Percentiles rank a stretch among this genome's conserved stretches.
phyloP scores from a whole-genome alignment of 2,113 vertebrate genomes.

The Dipodomys stephensi region DNA sequence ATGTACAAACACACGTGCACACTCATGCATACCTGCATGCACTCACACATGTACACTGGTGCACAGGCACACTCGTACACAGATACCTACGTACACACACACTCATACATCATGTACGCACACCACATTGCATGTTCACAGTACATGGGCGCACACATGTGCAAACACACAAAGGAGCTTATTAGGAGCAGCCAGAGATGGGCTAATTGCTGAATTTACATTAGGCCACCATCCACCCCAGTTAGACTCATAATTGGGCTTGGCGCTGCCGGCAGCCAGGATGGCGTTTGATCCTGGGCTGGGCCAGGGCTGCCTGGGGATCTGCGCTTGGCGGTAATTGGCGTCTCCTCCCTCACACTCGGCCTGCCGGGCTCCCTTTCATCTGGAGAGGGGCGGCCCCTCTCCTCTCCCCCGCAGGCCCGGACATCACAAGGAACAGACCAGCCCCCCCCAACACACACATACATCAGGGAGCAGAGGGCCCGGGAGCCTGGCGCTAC shows the following conservation, averaged over 20 bases:
- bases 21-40: too few relatives aligned
- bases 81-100: too few relatives aligned
- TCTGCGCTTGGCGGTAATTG: slow-evolving; percentile 81
- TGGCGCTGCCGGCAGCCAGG: slow-evolving; percentile 80
- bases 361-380: slow-evolving; percentile 42
- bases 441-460: background rate
- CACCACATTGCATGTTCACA: too few relatives aligned
- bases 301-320: slow-evolving; percentile 75
- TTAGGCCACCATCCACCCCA: slow-evolving; percentile 79
- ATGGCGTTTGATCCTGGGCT: slow-evolving; percentile 77
- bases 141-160: too few relatives aligned
- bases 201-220: slow-evolving; percentile 86
- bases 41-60: background rate
- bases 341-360: slow-evolving; percentile 75
- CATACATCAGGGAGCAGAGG: too few relatives aligned
- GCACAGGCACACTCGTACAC: background rate
- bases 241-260: slow-evolving; percentile 86
- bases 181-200: slow-evolving; percentile 80
- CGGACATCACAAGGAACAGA: background rate
- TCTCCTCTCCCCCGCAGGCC: background rate
- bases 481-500: background rate
- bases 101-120: background rate
- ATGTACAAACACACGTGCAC: too few relatives aligned
- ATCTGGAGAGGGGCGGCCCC: background rate
- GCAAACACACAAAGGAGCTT: slow-evolving; percentile 34